phyloP scores from a whole-genome alignment of 2,797 vertebrate genomes.

The Phrynocephalus forsythii region DNA sequence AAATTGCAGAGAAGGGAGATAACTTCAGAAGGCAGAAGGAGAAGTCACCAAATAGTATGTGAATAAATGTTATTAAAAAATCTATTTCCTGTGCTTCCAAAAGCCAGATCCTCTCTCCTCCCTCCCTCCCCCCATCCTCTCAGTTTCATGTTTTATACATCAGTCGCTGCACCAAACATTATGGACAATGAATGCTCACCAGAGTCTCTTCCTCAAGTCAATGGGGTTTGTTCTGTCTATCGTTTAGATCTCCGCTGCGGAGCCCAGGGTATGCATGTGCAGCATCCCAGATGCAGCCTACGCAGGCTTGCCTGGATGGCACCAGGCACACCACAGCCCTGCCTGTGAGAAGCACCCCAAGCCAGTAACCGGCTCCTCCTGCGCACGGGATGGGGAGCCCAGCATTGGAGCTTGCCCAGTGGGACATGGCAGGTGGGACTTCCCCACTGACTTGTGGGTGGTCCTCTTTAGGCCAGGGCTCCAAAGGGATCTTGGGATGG shows the following conservation, averaged over 20 bases:
- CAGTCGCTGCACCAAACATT: conserved; percentile 43
- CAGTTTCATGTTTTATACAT: conserved; percentile 40
- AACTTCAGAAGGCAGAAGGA: conserved; percentile 45
- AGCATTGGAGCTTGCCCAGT: too few relatives aligned
- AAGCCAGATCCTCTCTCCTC: conserved; percentile 30
- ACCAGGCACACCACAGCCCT: too few relatives aligned
- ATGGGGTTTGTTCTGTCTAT: rapidly evolving
- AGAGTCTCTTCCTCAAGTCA: rapidly evolving
- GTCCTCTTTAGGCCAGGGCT: not conserved
- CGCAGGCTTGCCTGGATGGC: not conserved
- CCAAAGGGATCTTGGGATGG: too few relatives aligned
- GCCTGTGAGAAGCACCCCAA: too few relatives aligned
- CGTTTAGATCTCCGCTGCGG: not conserved
- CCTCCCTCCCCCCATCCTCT: not conserved
- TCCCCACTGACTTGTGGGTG: not conserved
- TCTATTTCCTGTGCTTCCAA: conserved; percentile 55
- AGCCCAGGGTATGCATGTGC: too few relatives aligned
- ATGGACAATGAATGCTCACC: conserved; percentile 28
- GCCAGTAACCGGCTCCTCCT: not conserved
- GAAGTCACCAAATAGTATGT: conserved; percentile 44
- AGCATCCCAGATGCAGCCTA: not conserved
- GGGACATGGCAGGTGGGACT: too few relatives aligned
- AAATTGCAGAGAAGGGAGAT: conserved; percentile 55
- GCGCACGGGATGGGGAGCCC: not conserved
- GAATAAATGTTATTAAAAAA: conserved; percentile 55